phyloP scores from a whole-genome alignment of 2,797 vertebrate genomes.

The Rhabdomys pumilio region DNA sequence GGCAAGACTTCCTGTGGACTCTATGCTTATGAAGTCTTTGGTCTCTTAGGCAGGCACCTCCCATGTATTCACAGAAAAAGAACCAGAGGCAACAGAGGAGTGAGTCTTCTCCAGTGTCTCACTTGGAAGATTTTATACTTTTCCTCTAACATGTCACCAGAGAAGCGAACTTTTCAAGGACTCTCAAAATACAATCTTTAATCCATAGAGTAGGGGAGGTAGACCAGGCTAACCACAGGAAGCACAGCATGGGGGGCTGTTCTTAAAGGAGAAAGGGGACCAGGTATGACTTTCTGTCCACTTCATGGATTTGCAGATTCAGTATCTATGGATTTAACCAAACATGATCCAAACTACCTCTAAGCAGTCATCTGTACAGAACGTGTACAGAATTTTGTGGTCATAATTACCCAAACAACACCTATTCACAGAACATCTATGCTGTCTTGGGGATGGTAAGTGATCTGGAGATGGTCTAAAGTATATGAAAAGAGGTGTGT shows the following conservation, averaged over 20 bases:
- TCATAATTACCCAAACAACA: neutral
- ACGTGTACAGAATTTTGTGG: neutral
- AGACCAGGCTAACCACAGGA: neutral
- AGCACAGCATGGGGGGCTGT: neutral
- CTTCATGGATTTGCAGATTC: neutral
- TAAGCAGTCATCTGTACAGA: neutral
- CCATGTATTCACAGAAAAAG: neutral
- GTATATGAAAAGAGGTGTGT: neutral
- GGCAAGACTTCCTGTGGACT: conserved; percentile 85
- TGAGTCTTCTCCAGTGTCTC: neutral
- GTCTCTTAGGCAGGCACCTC: conserved; percentile 81
- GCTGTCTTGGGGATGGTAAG: neutral
- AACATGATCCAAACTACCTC: neutral
- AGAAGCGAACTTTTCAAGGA: neutral
- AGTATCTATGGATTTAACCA: neutral
- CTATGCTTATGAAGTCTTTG: conserved; percentile 78
- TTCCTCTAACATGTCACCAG: neutral
- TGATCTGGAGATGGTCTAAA: neutral
- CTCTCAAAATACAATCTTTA: neutral
- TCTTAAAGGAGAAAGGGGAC: neutral
- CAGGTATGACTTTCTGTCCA: too few relatives aligned
- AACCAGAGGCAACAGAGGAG: conserved; percentile 10
- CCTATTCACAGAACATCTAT: neutral
- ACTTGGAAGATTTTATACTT: neutral
- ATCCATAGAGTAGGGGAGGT: neutral